Evolutionary conservation across 2,888 invertebrate species (phyloP).

Genomic region (Plemyria rubiginata): DNA sequence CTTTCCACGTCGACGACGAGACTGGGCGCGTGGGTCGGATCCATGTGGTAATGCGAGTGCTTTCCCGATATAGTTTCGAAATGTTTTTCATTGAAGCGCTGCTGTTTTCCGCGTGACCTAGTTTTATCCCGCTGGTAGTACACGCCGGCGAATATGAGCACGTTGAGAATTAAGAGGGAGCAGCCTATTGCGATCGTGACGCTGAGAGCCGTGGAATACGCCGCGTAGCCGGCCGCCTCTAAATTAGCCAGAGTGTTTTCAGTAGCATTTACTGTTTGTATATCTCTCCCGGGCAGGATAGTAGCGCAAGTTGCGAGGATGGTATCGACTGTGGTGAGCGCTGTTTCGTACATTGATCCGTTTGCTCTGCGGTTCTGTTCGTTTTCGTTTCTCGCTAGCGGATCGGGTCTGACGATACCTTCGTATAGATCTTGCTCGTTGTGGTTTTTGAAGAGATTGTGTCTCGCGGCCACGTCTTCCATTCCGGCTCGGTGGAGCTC

Average conservation of each 20-base stretch:
- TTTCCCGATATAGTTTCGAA: conserved; percentile 91
- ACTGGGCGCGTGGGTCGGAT: conserved; percentile 91
- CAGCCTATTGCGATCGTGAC: conserved; percentile 93
- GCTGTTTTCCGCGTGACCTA: conserved; percentile 87
- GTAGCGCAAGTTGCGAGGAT: conserved; percentile 90
- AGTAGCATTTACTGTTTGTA: conserved; percentile 80
- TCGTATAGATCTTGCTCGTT: conserved; percentile 95
- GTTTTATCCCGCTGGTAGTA: conserved; percentile 93
- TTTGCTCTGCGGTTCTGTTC: conserved; percentile 85
- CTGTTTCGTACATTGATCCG: conserved; percentile 81
- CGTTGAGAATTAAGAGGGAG: conserved; percentile 91
- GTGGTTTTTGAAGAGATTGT: conserved; percentile 95
- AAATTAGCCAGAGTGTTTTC: conserved; percentile 91
- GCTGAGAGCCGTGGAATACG: conserved; percentile 90
- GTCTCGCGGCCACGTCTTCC: conserved; percentile 94
- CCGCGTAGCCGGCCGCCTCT: conserved; percentile 91
- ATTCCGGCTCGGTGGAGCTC: conserved; percentile 95
- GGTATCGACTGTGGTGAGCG: conserved; percentile 88
- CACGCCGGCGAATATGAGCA: conserved; percentile 93
- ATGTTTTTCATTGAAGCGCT: conserved; percentile 88
- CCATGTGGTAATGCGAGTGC: conserved; percentile 92
- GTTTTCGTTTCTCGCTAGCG: conserved; percentile 87
- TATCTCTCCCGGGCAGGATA: conserved; percentile 82
- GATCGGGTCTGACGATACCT: conserved; percentile 94
- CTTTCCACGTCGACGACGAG: conserved; percentile 93